Percentiles rank a stretch among this genome's conserved stretches.
Evolutionary conservation across 2,797 vertebrate species (phyloP).

Genomic region (Arctocebus calabarensis): DNA sequence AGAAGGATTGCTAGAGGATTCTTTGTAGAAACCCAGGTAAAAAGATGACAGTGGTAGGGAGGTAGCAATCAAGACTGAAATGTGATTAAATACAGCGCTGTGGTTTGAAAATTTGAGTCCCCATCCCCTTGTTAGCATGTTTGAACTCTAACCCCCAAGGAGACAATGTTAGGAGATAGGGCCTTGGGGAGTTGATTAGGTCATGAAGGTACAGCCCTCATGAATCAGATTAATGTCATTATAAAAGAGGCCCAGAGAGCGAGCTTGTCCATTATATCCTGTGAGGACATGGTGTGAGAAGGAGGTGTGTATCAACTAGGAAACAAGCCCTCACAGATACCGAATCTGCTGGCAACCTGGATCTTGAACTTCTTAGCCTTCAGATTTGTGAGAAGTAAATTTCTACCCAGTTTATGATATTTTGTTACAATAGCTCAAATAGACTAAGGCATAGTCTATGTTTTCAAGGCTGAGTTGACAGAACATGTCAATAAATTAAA

Average conservation of each 20-base stretch:
- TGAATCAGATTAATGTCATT: not conserved
- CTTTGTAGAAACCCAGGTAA: not conserved
- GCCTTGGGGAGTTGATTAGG: not conserved
- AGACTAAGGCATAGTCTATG: not conserved
- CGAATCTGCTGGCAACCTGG: not conserved
- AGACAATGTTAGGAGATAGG: not conserved
- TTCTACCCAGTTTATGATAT: not conserved
- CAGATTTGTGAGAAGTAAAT: not conserved
- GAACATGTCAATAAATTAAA: not conserved
- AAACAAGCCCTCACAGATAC: no score
- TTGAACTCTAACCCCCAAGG: not conserved
- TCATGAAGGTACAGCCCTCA: not conserved
- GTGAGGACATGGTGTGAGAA: not conserved
- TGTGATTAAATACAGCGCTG: not conserved
- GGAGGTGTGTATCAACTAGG: not conserved
- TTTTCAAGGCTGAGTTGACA: not conserved
- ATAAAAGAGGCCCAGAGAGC: not conserved
- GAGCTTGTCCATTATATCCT: not conserved
- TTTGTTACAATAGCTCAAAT: not conserved
- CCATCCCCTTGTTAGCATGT: not conserved
- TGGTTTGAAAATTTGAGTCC: not conserved
- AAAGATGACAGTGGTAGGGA: not conserved
- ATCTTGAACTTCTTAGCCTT: not conserved
- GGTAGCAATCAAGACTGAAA: conserved; percentile 15
- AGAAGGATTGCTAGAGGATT: not conserved